Conservation (phyloP, 2,797 vertebrate genomes). For the Phataginus tetradactyla region DNA sequence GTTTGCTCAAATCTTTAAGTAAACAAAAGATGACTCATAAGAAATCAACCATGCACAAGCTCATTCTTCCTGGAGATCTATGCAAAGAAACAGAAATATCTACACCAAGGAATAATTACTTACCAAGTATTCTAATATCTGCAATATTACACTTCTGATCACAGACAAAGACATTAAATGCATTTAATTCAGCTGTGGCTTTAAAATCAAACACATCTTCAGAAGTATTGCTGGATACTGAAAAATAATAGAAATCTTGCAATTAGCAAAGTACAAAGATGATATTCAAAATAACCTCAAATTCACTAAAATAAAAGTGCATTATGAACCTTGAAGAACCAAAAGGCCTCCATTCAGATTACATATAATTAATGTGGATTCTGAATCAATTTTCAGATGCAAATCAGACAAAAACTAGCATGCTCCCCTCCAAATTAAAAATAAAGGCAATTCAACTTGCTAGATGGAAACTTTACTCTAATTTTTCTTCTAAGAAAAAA, state of each 20-base stretch:
- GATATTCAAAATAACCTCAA: constrained; percentile 8
- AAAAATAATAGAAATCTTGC: constrained; percentile 34
- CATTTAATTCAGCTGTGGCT: constrained; percentile 90
- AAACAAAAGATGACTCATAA: not conserved
- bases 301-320: constrained; percentile 8
- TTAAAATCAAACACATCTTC: constrained; percentile 90
- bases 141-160: constrained; percentile 92
- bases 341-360: constrained; percentile 1
- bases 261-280: not conserved
- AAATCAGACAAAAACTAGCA: not conserved
- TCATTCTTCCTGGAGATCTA: constrained; percentile 25
- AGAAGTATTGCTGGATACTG: constrained; percentile 82
- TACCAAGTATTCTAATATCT: constrained; percentile 95
- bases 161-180: constrained; percentile 93
- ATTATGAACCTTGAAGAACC: not conserved
- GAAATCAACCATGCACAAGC: not conserved
- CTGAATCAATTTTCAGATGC: constrained; percentile 37
- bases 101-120: not conserved
- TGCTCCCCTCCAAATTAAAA: not conserved
- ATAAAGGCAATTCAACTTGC: constrained; percentile 6
- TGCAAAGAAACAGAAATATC: constrained; percentile 6
- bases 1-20: not conserved
- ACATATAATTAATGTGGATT: not conserved
- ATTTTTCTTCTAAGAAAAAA: not conserved
- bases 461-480: not conserved